Evolutionary conservation across 2,888 invertebrate genomes (phyloP).

Genomic region (Tinea trinotella): DNA sequence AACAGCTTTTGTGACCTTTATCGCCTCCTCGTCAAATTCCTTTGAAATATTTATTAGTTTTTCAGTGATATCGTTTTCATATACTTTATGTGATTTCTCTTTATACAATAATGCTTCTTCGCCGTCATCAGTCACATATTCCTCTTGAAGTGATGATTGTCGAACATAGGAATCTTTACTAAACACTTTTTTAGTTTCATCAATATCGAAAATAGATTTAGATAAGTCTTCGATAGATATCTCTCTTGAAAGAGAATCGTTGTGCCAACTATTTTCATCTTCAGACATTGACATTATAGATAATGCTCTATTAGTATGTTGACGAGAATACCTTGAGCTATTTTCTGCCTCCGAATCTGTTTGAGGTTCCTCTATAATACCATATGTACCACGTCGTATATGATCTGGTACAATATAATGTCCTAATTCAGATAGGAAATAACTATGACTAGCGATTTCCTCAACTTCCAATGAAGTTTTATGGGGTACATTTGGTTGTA

Average conservation of each 20-base stretch:
- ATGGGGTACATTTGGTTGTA: conserved; percentile 61
- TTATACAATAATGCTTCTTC: conserved; percentile 50
- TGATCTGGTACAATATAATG: conserved; percentile 58
- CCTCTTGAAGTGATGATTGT: conserved; percentile 63
- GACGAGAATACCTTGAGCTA: conserved; percentile 44
- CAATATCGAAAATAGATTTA: conserved; percentile 64
- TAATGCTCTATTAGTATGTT: conserved; percentile 63
- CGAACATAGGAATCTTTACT: conserved; percentile 62
- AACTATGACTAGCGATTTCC: conserved; percentile 74
- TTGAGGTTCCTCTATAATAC: conserved; percentile 65
- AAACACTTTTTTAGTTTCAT: conserved; percentile 63
- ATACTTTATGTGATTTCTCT: conserved; percentile 56
- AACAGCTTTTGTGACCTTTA: conserved; percentile 41
- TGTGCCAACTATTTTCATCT: conserved; percentile 73
- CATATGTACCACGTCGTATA: conserved; percentile 55
- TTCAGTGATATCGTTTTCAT: conserved; percentile 63
- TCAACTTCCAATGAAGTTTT: conserved; percentile 71
- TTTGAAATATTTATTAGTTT: conserved; percentile 59
- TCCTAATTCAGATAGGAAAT: conserved; percentile 68
- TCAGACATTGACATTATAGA: conserved; percentile 78
- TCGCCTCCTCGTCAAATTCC: conserved; percentile 57
- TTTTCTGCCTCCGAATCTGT: conserved; percentile 66
- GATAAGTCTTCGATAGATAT: conserved; percentile 73
- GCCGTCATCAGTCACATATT: conserved; percentile 51
- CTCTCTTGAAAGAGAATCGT: conserved; percentile 68